Conservation (phyloP, 2,888 invertebrate genomes). For the Calameuta filiformis region DNA sequence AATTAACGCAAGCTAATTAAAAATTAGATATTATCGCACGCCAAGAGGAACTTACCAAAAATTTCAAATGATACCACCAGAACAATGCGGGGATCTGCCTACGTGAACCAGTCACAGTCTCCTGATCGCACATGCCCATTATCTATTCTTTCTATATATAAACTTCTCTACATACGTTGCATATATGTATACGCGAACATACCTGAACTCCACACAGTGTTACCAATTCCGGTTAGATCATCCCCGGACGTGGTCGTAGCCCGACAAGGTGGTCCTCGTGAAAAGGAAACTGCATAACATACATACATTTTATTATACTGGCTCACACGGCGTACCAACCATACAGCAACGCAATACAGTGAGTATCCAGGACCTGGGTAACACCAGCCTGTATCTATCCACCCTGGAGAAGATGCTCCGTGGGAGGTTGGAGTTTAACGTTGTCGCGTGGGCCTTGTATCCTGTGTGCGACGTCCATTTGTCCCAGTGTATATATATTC, state of each 20-base stretch:
- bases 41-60: background rate
- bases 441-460: slow-evolving; percentile 25
- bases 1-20: background rate
- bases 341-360: background rate
- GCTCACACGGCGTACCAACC: background rate
- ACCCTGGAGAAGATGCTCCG: slow-evolving; percentile 34
- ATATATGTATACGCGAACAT: background rate
- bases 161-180: background rate
- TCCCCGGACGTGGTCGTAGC: slow-evolving; percentile 29
- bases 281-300: slow-evolving; percentile 48
- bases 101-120: background rate
- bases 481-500: slow-evolving; percentile 37
- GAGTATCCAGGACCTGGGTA: background rate
- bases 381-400: background rate
- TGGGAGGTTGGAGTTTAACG: slow-evolving; percentile 46
- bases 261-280: slow-evolving; percentile 47
- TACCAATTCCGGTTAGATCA: slow-evolving; percentile 32
- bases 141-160: background rate
- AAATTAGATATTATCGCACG: background rate
- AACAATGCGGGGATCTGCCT: background rate
- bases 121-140: background rate
- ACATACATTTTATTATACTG: slow-evolving; percentile 46
- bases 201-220: slow-evolving; percentile 14
- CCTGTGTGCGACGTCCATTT: slow-evolving; percentile 44
- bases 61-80: background rate